These are phyloP conservation scores for Mixornis gularis DNA, from an alignment of 2,113 vertebrate species.

Conservation along the genomic window DNA sequence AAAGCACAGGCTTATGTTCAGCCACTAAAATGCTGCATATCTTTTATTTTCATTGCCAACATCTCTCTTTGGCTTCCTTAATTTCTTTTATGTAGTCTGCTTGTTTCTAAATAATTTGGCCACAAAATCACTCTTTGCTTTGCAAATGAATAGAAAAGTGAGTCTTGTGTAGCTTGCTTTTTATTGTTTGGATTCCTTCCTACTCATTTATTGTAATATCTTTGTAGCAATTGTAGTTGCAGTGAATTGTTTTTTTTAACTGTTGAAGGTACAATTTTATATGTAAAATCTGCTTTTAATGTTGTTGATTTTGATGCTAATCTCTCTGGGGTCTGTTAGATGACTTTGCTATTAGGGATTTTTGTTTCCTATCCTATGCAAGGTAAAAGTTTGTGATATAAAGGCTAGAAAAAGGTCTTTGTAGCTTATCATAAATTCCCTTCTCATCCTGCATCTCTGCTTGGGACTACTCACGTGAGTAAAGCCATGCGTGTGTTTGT, in stretches of 20 bases:
- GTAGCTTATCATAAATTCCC: slow-evolving; percentile 53
- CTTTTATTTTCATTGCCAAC: not conserved
- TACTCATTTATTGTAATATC: not conserved
- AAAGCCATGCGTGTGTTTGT: slow-evolving; percentile 42
- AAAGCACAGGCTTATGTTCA: not conserved
- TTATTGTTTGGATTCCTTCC: not conserved
- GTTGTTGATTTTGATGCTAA: not conserved
- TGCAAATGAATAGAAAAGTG: not conserved
- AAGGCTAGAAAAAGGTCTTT: slow-evolving; percentile 5
- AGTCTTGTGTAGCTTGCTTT: not conserved
- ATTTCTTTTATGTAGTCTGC: not conserved
- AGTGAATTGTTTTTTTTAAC: not conserved
- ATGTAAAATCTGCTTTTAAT: not conserved
- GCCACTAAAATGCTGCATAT: not conserved
- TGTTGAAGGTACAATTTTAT: not conserved
- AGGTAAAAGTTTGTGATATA: not conserved
- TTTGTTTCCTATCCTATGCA: not conserved
- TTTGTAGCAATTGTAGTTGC: not conserved
- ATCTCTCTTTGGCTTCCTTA: not conserved
- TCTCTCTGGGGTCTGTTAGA: not conserved
- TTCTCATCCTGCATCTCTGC: slow-evolving; percentile 55
- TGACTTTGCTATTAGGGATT: not conserved
- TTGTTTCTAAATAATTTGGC: not conserved
- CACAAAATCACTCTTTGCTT: not conserved
- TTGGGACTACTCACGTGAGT: slow-evolving; percentile 52